A percentile compares a stretch with the other conserved stretches of the same genome.
These are phyloP conservation scores for Amphimallon solstitiale DNA, from an alignment of 2,888 invertebrate genomes.

Conservation along the genomic window DNA sequence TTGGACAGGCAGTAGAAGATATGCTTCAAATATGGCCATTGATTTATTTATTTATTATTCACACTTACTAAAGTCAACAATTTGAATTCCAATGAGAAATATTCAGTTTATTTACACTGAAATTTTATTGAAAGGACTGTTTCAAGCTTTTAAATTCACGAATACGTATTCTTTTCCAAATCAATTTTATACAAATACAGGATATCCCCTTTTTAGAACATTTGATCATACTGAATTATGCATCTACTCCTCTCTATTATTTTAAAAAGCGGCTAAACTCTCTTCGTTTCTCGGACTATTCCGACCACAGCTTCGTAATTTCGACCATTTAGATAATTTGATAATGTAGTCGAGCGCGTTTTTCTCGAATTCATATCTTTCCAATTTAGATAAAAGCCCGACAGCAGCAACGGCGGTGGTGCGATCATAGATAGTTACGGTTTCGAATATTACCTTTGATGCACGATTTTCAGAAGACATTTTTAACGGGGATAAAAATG, in stretches of 20 bases:
- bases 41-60: too few species aligned
- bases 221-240: background rate
- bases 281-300: background rate
- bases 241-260: background rate
- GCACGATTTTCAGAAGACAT: background rate
- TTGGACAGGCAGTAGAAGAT: too few species aligned
- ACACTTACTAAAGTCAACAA: too few species aligned
- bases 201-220: too few species aligned
- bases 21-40: too few species aligned
- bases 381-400: slow-evolving; percentile 21
- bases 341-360: background rate
- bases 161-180: too few species aligned
- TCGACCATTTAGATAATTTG: slow-evolving; percentile 18
- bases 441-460: slow-evolving; percentile 3
- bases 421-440: background rate
- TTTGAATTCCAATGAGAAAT: too few species aligned
- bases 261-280: background rate
- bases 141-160: too few species aligned
- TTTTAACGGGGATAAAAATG: too few species aligned
- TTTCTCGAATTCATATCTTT: slow-evolving; percentile 14
- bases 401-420: background rate
- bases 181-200: too few species aligned
- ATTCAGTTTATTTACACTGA: too few species aligned
- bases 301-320: background rate
- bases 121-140: too few species aligned